Percentiles rank a stretch among this genome's conserved stretches.
Evolutionary conservation across 2,113 vertebrate species (phyloP).

Genomic region (Crotophaga sulcirostris): DNA sequence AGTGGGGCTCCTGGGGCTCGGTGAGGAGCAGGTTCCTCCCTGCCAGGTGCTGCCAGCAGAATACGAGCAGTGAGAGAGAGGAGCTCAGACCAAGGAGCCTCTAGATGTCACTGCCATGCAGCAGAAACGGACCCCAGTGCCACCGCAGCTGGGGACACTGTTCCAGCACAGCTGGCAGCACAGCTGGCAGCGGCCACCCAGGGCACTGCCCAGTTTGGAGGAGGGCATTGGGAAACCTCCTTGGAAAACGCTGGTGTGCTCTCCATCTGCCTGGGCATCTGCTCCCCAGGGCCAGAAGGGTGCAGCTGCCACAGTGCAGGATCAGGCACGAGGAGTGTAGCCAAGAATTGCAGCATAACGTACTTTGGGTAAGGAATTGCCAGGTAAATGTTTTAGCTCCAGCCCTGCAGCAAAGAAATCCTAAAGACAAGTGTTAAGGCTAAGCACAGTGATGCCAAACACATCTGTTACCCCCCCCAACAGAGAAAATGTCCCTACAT

Average conservation of each 20-base stretch:
- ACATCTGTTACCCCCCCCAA: background rate
- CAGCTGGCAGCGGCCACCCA: background rate
- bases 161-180: background rate
- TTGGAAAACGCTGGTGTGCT: background rate
- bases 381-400: background rate
- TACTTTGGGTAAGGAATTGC: rapidly evolving
- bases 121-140: background rate
- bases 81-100: background rate
- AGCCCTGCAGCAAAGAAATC: background rate
- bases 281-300: background rate
- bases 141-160: rapidly evolving
- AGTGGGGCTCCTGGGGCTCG: background rate
- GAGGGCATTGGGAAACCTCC: background rate
- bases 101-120: slow-evolving; percentile 66
- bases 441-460: rapidly evolving
- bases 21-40: background rate
- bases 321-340: rapidly evolving
- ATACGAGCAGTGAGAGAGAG: background rate
- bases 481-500: background rate
- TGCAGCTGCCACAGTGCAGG: background rate
- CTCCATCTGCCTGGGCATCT: background rate
- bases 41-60: background rate
- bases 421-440: background rate
- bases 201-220: rapidly evolving
- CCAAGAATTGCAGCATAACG: background rate